Conservation (phyloP, 2,888 invertebrate species). For the Prionchulus punctatus region DNA sequence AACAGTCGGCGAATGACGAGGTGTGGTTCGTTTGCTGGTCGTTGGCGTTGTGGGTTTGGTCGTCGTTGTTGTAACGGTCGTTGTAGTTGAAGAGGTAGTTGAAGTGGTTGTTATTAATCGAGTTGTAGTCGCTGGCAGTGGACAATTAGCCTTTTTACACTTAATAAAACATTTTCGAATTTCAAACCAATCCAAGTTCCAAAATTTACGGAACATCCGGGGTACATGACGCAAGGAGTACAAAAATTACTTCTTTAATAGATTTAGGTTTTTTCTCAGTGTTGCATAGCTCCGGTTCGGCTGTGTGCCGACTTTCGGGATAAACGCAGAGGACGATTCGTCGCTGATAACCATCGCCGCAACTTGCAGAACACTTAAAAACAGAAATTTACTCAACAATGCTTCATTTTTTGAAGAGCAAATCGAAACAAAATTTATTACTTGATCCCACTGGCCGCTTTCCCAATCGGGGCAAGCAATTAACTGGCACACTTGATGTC, state of each 20-base stretch:
- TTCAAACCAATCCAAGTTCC: too few relatives aligned
- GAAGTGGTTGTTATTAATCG: constrained; percentile 2
- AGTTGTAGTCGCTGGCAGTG: background rate
- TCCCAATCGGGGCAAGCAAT: constrained; percentile 23
- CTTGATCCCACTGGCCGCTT: constrained; percentile 19
- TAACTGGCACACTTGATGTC: constrained; percentile 18
- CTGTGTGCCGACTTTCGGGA: background rate
- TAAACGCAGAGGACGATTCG: constrained; percentile 19
- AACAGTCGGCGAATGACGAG: constrained; percentile 10
- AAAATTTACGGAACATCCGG: too few relatives aligned
- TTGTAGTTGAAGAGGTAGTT: background rate
- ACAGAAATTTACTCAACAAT: background rate
- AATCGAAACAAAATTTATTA: constrained; percentile 6
- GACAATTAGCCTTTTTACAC: constrained; percentile 6
- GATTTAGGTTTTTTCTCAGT: constrained; percentile 2
- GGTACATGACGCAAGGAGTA: too few relatives aligned
- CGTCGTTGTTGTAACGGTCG: constrained; percentile 19
- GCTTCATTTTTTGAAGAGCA: background rate
- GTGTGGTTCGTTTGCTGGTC: constrained; percentile 4
- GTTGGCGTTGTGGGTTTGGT: constrained; percentile 12
- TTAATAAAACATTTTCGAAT: background rate
- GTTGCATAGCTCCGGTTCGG: constrained; percentile 1
- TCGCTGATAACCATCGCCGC: constrained; percentile 27
- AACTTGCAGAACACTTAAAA: constrained; percentile 30
- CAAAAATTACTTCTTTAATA: background rate